Percentiles rank a stretch among this genome's conserved stretches.
These are phyloP conservation scores for Petrolisthes manimaculis DNA, from an alignment of 2,888 invertebrate species.

Conservation along the genomic window DNA sequence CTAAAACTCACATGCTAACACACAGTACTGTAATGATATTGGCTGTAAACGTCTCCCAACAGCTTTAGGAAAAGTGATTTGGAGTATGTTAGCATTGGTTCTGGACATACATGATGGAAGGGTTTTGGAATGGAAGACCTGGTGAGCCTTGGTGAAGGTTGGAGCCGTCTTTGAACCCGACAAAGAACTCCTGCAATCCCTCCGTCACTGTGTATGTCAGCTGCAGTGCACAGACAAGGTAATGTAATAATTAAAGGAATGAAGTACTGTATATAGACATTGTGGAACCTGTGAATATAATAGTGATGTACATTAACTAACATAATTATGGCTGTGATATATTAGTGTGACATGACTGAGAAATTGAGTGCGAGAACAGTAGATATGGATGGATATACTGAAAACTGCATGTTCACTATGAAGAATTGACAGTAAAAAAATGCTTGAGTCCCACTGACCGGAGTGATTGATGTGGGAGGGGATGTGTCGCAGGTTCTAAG, in stretches of 20 bases:
- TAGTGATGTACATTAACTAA: no score
- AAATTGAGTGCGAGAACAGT: no score
- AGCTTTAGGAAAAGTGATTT: neutral
- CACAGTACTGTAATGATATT: no score
- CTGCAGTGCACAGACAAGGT: neutral
- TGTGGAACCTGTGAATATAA: no score
- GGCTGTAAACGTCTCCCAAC: no score
- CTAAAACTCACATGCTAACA: no score
- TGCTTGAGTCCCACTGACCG: neutral
- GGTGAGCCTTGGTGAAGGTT: neutral
- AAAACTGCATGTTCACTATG: no score
- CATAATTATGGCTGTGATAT: no score
- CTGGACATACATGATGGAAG: neutral
- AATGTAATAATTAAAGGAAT: no score
- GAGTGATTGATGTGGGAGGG: neutral
- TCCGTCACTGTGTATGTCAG: conserved; percentile 9
- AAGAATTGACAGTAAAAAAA: no score
- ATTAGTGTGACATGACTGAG: no score
- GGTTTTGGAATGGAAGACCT: neutral
- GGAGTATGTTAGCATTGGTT: neutral
- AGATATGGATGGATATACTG: no score
- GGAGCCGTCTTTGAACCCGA: conserved; percentile 5
- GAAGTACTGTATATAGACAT: neutral
- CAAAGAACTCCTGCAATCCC: conserved; percentile 5
- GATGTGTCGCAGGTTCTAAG: neutral